Percentiles rank a stretch among this genome's conserved stretches.
Conservation (phyloP, 2,797 vertebrate species). For the Fratercula arctica region DNA sequence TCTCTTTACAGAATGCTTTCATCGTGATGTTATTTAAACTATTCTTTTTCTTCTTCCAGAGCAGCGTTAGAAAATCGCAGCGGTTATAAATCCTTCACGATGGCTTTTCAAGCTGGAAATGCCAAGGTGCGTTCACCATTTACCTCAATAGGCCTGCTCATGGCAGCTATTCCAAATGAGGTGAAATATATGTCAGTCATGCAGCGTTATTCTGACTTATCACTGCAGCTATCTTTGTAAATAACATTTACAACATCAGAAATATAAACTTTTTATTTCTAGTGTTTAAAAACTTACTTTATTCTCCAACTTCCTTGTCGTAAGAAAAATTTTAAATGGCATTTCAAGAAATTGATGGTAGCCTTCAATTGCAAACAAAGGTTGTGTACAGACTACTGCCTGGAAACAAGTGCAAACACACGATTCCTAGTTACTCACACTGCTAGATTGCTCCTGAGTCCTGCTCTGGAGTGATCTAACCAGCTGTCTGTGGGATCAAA, state of each 20-base stretch:
- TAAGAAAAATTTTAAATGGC: neutral
- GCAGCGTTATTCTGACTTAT: neutral
- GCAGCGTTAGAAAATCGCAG: neutral
- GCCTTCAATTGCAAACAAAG: neutral
- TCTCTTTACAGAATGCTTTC: neutral
- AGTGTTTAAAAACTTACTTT: neutral
- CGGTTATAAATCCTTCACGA: conserved; percentile 24
- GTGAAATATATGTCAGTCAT: neutral
- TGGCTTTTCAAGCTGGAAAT: conserved; percentile 48
- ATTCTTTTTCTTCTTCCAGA: neutral
- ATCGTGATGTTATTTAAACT: neutral
- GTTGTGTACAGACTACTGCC: neutral
- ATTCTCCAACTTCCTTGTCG: neutral
- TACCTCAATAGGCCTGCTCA: neutral
- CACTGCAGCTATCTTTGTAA: neutral
- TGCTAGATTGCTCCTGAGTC: neutral
- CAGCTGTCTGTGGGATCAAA: neutral
- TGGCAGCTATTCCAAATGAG: conserved; percentile 11
- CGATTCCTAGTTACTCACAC: neutral
- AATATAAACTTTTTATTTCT: neutral
- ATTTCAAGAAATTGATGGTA: neutral
- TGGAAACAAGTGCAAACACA: neutral
- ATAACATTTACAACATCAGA: neutral
- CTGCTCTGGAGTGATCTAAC: neutral
- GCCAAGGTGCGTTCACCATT: conserved; percentile 22